A percentile compares a stretch with the other conserved stretches of the same genome.
These are phyloP conservation scores for Oasisia sp. DNA, from an alignment of 2,888 invertebrate genomes.

Conservation along the genomic window DNA sequence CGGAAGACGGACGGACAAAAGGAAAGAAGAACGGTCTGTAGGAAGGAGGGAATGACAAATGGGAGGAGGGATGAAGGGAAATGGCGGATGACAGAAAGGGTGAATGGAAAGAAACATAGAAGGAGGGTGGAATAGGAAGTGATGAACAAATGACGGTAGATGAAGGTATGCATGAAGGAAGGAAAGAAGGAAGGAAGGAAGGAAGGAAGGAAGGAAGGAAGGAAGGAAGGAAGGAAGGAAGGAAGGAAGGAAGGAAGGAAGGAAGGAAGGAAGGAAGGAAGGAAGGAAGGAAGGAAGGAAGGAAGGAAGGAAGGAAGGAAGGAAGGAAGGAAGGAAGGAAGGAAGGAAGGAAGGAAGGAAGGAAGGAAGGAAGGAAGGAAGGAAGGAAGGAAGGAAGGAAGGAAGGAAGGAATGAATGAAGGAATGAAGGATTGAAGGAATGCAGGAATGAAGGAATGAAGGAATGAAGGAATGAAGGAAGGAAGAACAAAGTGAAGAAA, in stretches of 20 bases:
- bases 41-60: no score
- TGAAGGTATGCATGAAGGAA: not conserved
- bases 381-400: no score
- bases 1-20: no score
- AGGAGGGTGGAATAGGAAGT: not conserved
- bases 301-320: not conserved
- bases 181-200: not conserved
- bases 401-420: no score
- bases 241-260: not conserved
- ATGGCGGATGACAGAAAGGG: not conserved
- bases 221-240: conserved; percentile 7
- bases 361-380: no score
- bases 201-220: conserved; percentile 5
- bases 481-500: not conserved
- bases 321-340: no score
- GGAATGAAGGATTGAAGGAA: no score
- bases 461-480: no score
- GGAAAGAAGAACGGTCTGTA: no score
- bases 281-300: conserved; percentile 13
- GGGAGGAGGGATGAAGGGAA: not conserved
- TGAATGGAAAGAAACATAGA: not conserved
- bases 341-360: no score
- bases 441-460: no score
- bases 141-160: no score
- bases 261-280: not conserved